A percentile compares a stretch with the other conserved stretches of the same genome.
phyloP scores from a whole-genome alignment of 2,888 invertebrate species.

The Mechanitis mazaeus region DNA sequence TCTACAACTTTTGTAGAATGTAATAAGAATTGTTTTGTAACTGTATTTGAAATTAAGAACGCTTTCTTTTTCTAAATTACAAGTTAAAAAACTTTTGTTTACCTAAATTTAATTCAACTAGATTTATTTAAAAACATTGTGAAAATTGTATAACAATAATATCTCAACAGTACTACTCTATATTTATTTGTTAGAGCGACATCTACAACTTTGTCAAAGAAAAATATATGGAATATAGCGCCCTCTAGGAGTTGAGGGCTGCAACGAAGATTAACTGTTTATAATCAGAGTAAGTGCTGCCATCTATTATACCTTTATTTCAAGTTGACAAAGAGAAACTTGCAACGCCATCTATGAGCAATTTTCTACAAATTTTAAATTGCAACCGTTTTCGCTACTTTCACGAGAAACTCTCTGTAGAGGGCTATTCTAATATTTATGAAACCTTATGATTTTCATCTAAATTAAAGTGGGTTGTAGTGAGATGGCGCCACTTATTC shows the following conservation, averaged over 20 bases:
- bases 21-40: no score
- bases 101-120: no score
- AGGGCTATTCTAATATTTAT: background rate
- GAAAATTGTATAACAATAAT: no score
- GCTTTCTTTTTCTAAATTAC: no score
- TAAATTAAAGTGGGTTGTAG: background rate
- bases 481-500: background rate
- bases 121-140: no score
- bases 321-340: background rate
- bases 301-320: background rate
- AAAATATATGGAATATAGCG: background rate
- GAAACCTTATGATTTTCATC: background rate
- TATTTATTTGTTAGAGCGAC: background rate
- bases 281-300: background rate
- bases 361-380: background rate
- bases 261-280: background rate
- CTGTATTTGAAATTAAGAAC: no score
- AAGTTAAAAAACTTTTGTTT: no score
- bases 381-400: background rate
- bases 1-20: no score
- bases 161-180: no score
- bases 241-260: background rate
- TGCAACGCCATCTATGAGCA: background rate
- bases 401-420: background rate
- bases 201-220: background rate